A percentile compares a stretch with the other conserved stretches of the same genome.
Conservation (phyloP, 2,888 invertebrate species). For the Platynereis dumerilii region DNA sequence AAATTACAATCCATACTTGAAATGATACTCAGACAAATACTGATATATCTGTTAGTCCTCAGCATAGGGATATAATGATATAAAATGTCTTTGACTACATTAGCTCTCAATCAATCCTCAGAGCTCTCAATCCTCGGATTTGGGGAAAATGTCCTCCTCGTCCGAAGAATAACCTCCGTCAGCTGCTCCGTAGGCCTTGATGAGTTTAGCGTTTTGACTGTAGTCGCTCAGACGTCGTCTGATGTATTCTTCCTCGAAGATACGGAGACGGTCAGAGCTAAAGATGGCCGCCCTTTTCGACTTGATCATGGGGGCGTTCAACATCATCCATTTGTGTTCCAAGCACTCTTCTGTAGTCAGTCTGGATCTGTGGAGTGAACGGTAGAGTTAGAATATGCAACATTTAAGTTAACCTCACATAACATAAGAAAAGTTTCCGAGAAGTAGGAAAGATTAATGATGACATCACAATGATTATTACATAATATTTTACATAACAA, state of each 20-base stretch:
- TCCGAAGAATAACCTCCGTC: conserved; percentile 21
- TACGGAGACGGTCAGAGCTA: conserved; percentile 66
- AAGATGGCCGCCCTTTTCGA: conserved; percentile 88
- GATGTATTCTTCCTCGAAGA: conserved; percentile 83
- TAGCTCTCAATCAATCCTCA: no score
- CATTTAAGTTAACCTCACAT: no score
- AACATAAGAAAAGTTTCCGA: no score
- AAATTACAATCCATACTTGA: no score
- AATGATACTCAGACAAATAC: no score
- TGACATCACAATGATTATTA: no score
- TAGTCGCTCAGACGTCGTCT: conserved; percentile 66
- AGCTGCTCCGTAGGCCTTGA: conserved; percentile 20
- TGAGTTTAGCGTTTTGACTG: conserved; percentile 11
- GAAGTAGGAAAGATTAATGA: no score
- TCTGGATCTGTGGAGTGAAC: conserved; percentile 76
- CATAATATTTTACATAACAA: no score
- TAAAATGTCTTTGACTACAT: no score
- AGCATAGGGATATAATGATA: no score
- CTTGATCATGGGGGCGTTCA: conserved; percentile 90
- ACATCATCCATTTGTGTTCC: conserved; percentile 94
- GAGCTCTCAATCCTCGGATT: neutral
- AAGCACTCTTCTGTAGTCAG: conserved; percentile 93
- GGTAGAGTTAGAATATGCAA: neutral
- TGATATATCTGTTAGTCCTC: no score
- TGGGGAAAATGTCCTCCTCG: conserved; percentile 27